Percentiles rank a stretch among this genome's conserved stretches.
phyloP scores from a whole-genome alignment of 2,797 vertebrate genomes.

The Scleropages formosus region DNA sequence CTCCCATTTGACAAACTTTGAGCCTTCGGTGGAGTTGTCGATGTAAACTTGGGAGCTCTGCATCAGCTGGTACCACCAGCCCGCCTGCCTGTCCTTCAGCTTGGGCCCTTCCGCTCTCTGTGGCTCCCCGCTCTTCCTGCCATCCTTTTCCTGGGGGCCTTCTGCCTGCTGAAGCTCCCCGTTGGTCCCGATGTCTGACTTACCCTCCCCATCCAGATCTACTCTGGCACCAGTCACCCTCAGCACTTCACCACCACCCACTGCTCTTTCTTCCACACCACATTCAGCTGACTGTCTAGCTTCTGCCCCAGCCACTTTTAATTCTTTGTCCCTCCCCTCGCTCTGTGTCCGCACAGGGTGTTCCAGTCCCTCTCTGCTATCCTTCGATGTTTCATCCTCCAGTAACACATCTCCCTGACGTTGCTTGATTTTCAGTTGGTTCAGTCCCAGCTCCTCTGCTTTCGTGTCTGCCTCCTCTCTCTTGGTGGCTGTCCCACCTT shows the following conservation, averaged over 20 bases:
- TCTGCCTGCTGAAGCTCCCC: no score
- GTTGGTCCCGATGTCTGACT: no score
- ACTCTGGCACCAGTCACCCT: no score
- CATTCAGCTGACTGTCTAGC: no score
- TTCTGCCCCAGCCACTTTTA: no score
- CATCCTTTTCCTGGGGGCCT: conserved; percentile 45
- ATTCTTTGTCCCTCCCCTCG: no score
- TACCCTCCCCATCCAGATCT: no score
- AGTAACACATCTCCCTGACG: conserved; percentile 47
- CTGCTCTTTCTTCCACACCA: no score
- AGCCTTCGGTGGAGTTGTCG: conserved; percentile 76
- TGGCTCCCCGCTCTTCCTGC: conserved; percentile 38
- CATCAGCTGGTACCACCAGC: conserved; percentile 99
- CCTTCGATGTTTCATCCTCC: conserved; percentile 22
- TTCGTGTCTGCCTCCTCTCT: conserved; percentile 43
- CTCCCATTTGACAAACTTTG: conserved; percentile 76
- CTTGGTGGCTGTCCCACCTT: conserved; percentile 52
- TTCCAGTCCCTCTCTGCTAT: background rate
- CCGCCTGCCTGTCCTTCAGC: conserved; percentile 77
- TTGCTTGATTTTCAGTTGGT: conserved; percentile 69
- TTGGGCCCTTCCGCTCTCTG: conserved; percentile 49
- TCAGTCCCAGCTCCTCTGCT: conserved; percentile 39
- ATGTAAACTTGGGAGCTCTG: conserved; percentile 98
- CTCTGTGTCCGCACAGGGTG: conserved; percentile 31
- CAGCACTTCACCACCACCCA: no score